These are phyloP conservation scores for Paraescarpia echinospica DNA, from an alignment of 1,140 invertebrate genomes.

Conservation along the genomic window DNA sequence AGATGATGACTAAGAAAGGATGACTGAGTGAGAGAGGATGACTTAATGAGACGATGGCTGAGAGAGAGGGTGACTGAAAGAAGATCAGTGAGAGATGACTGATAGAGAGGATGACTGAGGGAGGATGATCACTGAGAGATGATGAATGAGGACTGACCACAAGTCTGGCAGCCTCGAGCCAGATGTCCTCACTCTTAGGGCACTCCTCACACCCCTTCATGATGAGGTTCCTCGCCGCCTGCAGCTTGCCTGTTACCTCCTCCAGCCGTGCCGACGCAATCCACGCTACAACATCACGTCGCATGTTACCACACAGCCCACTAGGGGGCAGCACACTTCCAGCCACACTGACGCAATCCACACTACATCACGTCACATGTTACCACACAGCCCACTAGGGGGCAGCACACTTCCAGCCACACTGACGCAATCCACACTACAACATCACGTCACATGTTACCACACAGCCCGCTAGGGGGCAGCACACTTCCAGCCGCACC, in stretches of 20 bases:
- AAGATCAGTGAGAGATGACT: too few relatives aligned
- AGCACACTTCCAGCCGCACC: slow-evolving; percentile 95
- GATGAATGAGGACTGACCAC: slow-evolving; percentile 61
- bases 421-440: slow-evolving; percentile 97
- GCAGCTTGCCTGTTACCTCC: slow-evolving; percentile 98
- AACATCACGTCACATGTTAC: slow-evolving; percentile 71
- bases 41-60: too few relatives aligned
- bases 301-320: slow-evolving; percentile 65
- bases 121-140: too few relatives aligned
- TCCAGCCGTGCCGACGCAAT: slow-evolving; percentile 98
- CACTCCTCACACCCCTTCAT: slow-evolving; percentile 93
- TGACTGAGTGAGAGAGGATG: too few relatives aligned
- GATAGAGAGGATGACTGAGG: too few relatives aligned
- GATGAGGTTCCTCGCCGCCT: slow-evolving; percentile 91
- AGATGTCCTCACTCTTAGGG: slow-evolving; percentile 94
- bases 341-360: slow-evolving; percentile 99
- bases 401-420: slow-evolving; percentile 95
- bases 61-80: too few relatives aligned
- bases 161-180: slow-evolving; percentile 94
- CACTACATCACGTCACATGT: slow-evolving; percentile 66
- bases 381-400: slow-evolving; percentile 70
- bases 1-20: too few relatives aligned
- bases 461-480: slow-evolving; percentile 77
- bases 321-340: slow-evolving; percentile 91
- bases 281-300: slow-evolving; percentile 79